Base-by-base conservation (phyloP, 1,140 invertebrate genomes). In the Dinothrombium tinctorium region DNA sequence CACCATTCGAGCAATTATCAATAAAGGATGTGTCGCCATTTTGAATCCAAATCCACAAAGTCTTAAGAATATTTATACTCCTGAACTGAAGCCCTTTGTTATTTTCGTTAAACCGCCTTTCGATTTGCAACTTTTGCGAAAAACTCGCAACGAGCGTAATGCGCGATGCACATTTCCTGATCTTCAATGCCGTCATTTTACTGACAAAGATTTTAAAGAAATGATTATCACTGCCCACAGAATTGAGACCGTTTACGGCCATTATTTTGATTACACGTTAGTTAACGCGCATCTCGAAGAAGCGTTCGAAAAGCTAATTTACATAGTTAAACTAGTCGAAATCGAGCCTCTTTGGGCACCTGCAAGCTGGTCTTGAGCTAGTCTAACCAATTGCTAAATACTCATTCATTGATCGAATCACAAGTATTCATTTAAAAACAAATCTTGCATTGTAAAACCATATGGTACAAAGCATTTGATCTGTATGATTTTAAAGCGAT, bases 271-370 rank as follows among this genome's bases (percentile, higher is more conserved):
- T 59, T 77, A 82, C 50, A 71, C 74, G 37, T 77, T 96, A 17
- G 69, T 90, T 2, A 96, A 95, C 54, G 78, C 74, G 15, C 81
- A 94, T 52, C 63, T 95, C 35, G 69, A 76, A 2, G 66, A 69
- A 35, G 80, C 87, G 20, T 83, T 92, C 50, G 74, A 82, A 48
- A 76, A 83, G 52, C 68, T 98, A 3, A 62, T 87, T 4, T 66
- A 69, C 46, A 71, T 74, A 33, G 74, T 82, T 2, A 75, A 77
- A 57, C 68, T 73, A 51, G 71, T 94, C 14, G 84, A 95, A 59
- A 78, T 73, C 3, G 83, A 94, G 56, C 83, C 87, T 8, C 69
- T 87, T 12, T 98, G 90, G 90, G 86, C 95, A 12, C 90, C 90
- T 9, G 74, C 76, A 15, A 74, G 74, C 12, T 96, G 90, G 90